Conservation (phyloP, 2,113 vertebrate genomes). For the Pelecanus crispus region DNA sequence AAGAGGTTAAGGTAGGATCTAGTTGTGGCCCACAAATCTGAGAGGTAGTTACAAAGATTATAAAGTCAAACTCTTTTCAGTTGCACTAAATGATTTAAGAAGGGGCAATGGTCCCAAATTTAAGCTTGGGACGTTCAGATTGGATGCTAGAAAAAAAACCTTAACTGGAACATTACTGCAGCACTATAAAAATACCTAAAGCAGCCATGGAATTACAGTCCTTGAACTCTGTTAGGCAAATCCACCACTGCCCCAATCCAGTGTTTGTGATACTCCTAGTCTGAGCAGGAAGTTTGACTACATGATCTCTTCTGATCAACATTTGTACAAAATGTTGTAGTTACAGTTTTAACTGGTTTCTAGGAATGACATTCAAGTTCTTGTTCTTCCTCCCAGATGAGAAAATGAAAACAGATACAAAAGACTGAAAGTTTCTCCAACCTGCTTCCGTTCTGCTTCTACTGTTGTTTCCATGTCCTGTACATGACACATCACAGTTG, state of each 20-base stretch:
- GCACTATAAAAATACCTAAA: background rate
- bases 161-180: background rate
- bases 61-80: background rate
- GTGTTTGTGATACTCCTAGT: background rate
- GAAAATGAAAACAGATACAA: background rate
- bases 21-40: background rate
- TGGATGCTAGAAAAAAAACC: background rate
- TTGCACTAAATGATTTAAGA: background rate
- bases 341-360: background rate
- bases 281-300: background rate
- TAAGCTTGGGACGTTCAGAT: background rate
- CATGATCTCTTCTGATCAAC: background rate
- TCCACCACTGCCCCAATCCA: background rate
- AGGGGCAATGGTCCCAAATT: background rate
- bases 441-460: conserved; percentile 69
- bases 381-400: background rate
- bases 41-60: background rate
- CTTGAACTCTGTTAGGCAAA: background rate
- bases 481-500: conserved; percentile 63
- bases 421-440: background rate
- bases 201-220: background rate
- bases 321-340: background rate
- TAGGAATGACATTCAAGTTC: background rate
- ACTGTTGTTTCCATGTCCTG: conserved; percentile 70
- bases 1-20: background rate